These are phyloP conservation scores for Plotosus lineatus DNA, from an alignment of 2,113 vertebrate genomes.

Conservation along the genomic window DNA sequence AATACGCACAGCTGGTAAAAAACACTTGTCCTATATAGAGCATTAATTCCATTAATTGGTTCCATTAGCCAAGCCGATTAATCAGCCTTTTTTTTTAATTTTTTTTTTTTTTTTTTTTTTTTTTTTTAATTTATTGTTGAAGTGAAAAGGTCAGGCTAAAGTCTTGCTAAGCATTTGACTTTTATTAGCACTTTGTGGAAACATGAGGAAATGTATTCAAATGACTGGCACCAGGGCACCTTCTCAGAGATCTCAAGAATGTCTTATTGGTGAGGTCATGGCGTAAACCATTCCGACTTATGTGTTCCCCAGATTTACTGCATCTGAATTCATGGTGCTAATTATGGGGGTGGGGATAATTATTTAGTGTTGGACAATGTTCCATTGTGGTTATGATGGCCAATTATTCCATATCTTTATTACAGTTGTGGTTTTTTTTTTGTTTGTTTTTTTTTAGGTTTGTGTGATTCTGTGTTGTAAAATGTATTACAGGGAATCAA, in stretches of 20 bases:
- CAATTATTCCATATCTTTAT: too few relatives aligned
- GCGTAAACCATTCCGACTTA: not conserved
- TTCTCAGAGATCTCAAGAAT: not conserved
- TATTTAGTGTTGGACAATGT: not conserved
- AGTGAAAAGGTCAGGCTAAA: conserved; percentile 53
- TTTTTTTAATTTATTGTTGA: conserved; percentile 43
- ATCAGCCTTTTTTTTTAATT: conserved; percentile 52
- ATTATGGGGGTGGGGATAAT: not conserved
- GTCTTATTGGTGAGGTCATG: not conserved
- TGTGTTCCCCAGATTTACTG: not conserved
- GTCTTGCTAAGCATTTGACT: conserved; percentile 39
- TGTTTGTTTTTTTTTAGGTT: too few relatives aligned
- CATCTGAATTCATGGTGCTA: not conserved
- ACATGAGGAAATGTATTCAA: not conserved
- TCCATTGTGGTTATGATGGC: not conserved
- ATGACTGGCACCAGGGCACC: not conserved
- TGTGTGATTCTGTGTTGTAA: too few relatives aligned
- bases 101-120: too few relatives aligned
- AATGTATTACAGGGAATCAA: too few relatives aligned
- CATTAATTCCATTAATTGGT: conserved; percentile 63
- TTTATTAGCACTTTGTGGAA: conserved; percentile 32
- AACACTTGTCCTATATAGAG: conserved; percentile 54
- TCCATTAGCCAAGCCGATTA: conserved; percentile 55
- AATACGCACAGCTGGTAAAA: conserved; percentile 53
- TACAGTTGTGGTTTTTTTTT: too few relatives aligned